Conservation (phyloP, 2,888 invertebrate species). For the Pammene fasciana region DNA sequence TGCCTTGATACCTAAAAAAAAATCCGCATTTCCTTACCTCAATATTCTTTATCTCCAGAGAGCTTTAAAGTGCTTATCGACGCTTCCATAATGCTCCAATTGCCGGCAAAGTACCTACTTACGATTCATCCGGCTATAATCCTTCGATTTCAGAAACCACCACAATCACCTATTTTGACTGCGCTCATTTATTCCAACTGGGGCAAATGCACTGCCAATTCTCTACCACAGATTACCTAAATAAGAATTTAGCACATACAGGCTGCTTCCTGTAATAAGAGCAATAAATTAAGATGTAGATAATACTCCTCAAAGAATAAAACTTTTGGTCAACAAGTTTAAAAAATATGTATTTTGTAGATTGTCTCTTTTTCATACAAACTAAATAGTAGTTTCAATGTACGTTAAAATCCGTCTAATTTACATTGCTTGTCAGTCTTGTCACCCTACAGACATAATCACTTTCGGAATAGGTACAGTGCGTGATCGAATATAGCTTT, state of each 20-base stretch:
- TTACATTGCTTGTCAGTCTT: too few species aligned
- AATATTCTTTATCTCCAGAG: not conserved
- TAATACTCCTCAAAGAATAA: too few species aligned
- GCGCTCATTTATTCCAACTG: conserved; percentile 36
- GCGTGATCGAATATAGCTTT: too few species aligned
- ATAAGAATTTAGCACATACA: not conserved
- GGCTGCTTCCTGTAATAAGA: too few species aligned
- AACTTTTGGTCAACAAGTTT: too few species aligned
- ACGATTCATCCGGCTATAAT: conserved; percentile 20
- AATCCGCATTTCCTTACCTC: not conserved
- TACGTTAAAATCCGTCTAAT: too few species aligned
- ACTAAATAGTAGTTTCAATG: too few species aligned
- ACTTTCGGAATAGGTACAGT: too few species aligned
- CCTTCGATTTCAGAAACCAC: conserved; percentile 26
- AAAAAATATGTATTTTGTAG: too few species aligned
- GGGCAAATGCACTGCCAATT: conserved; percentile 22
- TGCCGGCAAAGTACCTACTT: conserved; percentile 1
- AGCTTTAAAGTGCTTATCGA: conserved; percentile 5
- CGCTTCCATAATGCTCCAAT: not conserved
- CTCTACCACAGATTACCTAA: not conserved
- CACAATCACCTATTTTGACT: conserved; percentile 37
- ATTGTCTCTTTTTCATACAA: too few species aligned
- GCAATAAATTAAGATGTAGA: too few species aligned
- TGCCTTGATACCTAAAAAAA: not conserved
- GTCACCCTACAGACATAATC: too few species aligned